Evolutionary conservation across 1,140 invertebrate species (phyloP), one percentile per base, ranked within the genome.

Genomic region (Brachionus angularis): DNA sequence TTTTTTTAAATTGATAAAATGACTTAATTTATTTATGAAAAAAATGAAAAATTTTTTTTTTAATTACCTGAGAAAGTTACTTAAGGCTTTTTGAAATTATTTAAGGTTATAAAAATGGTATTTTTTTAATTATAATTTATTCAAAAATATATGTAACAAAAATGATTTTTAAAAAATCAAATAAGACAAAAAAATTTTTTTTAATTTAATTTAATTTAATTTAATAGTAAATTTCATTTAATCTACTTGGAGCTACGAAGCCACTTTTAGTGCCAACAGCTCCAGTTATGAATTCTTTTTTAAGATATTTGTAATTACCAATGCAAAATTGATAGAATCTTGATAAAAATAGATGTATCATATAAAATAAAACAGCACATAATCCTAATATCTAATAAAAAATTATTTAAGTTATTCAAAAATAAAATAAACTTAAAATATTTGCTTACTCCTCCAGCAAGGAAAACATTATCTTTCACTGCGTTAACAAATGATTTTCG

Each of bases 251-350:
- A 47, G 12, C 49, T 25, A 25, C 14, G 23, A 12, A 21, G 49
- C 25, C 21, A 34, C 33, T 12, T 39, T 31, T 23, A 23, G 36
- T 33, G 31, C 16, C 16, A 55, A 16, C 18, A 34, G 52, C 14
- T 16, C 36, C 53, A 10, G 5, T 21, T 29, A 39, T 29, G 27
- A 3, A 39, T 23, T 12, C 33, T 39, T 36, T 29, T 4, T 8
- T 8, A 23, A 39, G 4, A 36, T 39, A 33, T 39, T 58, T 34
- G 8, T 23, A 7, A 39, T 36, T 23, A 23, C 14, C 23, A 21
- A 58, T 21, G 2, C 7, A 1, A 10, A 58, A 23, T 39, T 58
- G 53, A 58, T 39, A 58, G 21, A 31, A 58, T 58, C 53, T 58
- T 10, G 53, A 58, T 34, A 58, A 2, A 1, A 58, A 12, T n/a